Evolutionary conservation across 2,888 invertebrate species (phyloP).

Genomic region (Chaetoderma sp.): DNA sequence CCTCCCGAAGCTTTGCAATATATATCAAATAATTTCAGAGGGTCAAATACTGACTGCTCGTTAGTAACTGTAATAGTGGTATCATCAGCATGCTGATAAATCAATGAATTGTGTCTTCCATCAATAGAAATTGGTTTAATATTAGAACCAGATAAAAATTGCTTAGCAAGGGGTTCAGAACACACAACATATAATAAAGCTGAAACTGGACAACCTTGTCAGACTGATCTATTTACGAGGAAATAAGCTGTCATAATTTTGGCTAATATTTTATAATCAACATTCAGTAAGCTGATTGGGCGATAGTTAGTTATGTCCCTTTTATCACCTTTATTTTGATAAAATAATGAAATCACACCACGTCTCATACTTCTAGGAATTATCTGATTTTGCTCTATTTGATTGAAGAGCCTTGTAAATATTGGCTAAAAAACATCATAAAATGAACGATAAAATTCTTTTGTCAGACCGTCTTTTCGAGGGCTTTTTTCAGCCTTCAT

Average conservation of each 20-base stretch:
- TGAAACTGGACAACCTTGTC: conserved; percentile 20
- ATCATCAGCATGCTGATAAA: neutral
- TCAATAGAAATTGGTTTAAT: neutral
- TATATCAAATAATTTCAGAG: neutral
- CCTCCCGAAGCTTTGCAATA: neutral
- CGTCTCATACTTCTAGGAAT: neutral
- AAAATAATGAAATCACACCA: neutral
- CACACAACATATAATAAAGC: conserved; percentile 9
- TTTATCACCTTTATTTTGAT: neutral
- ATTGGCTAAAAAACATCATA: neutral
- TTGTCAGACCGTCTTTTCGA: conserved; percentile 7
- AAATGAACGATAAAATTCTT: neutral
- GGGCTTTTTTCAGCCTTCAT: neutral
- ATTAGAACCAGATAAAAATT: neutral
- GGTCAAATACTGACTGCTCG: neutral
- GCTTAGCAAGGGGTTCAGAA: conserved; percentile 1
- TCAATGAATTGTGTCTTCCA: neutral
- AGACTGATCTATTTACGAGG: neutral
- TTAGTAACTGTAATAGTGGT: neutral
- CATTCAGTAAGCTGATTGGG: neutral
- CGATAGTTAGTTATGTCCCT: neutral
- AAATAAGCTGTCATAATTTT: neutral
- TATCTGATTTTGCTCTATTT: neutral
- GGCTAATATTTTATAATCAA: neutral
- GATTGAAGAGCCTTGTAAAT: neutral